These are phyloP conservation scores for Eilema sororculum DNA, from an alignment of 2,888 invertebrate species.

Conservation along the genomic window DNA sequence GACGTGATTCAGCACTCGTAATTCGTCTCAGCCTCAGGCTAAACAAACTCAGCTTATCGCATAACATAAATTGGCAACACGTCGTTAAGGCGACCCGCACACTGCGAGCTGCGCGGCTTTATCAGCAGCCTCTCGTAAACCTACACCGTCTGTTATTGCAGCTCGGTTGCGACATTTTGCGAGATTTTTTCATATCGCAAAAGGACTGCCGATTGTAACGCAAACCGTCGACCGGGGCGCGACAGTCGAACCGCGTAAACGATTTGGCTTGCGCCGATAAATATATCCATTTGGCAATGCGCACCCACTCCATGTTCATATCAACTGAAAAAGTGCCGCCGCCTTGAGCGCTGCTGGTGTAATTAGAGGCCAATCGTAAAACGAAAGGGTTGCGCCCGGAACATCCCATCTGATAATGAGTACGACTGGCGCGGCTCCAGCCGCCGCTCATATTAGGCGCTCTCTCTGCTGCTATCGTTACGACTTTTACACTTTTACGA, in stretches of 20 bases:
- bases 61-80: constrained; percentile 85
- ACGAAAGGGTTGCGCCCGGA: constrained; percentile 83
- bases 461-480: constrained; percentile 81
- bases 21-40: constrained; percentile 75
- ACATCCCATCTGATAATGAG: constrained; percentile 87
- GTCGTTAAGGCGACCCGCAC: constrained; percentile 84
- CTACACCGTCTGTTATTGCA: constrained; percentile 81
- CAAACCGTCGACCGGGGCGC: constrained; percentile 63
- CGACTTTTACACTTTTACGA: constrained; percentile 87
- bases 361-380: constrained; percentile 87
- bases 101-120: constrained; percentile 74
- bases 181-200: constrained; percentile 81
- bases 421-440: constrained; percentile 83
- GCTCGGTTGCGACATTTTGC: constrained; percentile 73
- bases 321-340: constrained; percentile 78
- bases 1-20: constrained; percentile 71
- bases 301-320: constrained; percentile 66
- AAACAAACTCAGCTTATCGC: constrained; percentile 86
- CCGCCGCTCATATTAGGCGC: constrained; percentile 83
- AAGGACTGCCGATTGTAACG: constrained; percentile 65
- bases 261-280: constrained; percentile 77
- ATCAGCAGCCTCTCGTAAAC: constrained; percentile 84
- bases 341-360: constrained; percentile 83
- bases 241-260: constrained; percentile 74
- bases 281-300: constrained; percentile 83